Evolutionary conservation across 2,888 invertebrate species (phyloP).

Genomic region (Beris morrisii): DNA sequence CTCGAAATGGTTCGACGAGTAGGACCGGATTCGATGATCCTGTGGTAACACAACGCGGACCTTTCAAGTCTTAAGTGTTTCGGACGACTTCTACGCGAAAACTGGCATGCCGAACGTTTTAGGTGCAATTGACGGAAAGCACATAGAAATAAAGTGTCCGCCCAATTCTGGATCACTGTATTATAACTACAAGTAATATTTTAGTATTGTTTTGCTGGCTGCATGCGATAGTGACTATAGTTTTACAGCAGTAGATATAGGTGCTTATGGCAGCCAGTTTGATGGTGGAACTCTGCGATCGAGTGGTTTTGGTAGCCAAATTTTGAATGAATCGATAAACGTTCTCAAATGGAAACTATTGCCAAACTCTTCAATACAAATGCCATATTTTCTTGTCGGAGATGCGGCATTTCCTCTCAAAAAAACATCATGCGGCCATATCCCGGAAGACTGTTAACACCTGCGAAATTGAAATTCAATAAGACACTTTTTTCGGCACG

Average conservation of each 20-base stretch:
- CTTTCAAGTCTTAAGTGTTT: too few species aligned
- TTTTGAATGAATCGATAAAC: conserved; percentile 14
- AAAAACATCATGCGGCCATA: conserved; percentile 43
- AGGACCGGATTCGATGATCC: too few species aligned
- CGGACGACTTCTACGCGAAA: too few species aligned
- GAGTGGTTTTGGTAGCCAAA: too few species aligned
- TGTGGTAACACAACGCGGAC: too few species aligned
- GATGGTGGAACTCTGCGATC: too few species aligned
- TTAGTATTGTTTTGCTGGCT: conserved; percentile 13
- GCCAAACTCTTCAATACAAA: too few species aligned
- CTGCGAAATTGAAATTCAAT: conserved; percentile 23
- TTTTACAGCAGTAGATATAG: conserved; percentile 15
- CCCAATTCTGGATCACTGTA: conserved; percentile 30
- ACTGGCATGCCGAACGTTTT: too few species aligned
- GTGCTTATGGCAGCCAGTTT: too few species aligned
- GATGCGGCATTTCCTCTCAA: conserved; percentile 42
- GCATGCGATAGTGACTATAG: conserved; percentile 10
- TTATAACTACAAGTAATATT: conserved; percentile 44
- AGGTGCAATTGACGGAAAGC: too few species aligned
- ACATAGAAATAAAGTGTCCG: conserved; percentile 27
- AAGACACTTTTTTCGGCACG: conserved; percentile 40
- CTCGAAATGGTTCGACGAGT: too few species aligned
- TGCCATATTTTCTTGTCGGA: not conserved
- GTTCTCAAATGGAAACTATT: not conserved
- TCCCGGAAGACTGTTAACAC: conserved; percentile 37